These are phyloP conservation scores for Corythoichthys intestinalis DNA, from an alignment of 2,113 vertebrate genomes.

Conservation along the genomic window DNA sequence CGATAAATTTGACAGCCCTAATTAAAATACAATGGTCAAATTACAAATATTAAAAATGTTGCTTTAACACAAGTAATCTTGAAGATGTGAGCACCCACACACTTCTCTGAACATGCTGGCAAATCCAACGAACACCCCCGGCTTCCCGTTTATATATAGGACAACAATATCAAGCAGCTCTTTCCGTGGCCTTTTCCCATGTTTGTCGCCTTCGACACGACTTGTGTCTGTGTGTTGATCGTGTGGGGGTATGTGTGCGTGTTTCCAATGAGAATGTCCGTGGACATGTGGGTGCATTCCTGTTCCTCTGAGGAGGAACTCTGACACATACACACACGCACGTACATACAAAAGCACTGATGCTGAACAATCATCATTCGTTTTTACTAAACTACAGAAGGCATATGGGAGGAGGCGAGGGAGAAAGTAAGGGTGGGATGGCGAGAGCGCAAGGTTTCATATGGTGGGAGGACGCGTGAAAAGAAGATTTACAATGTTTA, in stretches of 20 bases:
- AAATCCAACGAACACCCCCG: slow-evolving; percentile 16
- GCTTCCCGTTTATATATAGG: slow-evolving; percentile 30
- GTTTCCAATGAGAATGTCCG: slow-evolving; percentile 19
- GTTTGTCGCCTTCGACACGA: slow-evolving; percentile 25
- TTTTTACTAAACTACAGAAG: slow-evolving; percentile 43
- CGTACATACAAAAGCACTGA: background rate
- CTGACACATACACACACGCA: slow-evolving; percentile 45
- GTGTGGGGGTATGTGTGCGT: slow-evolving; percentile 27
- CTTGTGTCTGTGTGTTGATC: slow-evolving; percentile 19
- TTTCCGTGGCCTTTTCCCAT: slow-evolving; percentile 9
- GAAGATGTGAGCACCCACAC: slow-evolving; percentile 6
- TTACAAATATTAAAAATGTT: background rate
- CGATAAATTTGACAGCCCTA: too few species aligned
- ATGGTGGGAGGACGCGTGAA: background rate
- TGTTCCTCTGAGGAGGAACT: slow-evolving; percentile 48
- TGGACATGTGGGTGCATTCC: slow-evolving; percentile 50
- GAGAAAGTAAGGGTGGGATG: slow-evolving; percentile 26
- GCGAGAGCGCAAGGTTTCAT: background rate
- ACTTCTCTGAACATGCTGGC: slow-evolving; percentile 1
- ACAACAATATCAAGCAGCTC: slow-evolving; percentile 22
- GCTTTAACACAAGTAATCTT: background rate
- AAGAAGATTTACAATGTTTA: slow-evolving; percentile 47
- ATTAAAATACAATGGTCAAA: background rate
- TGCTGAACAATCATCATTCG: slow-evolving; percentile 31
- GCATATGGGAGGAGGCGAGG: slow-evolving; percentile 41